phyloP scores from a whole-genome alignment of 2,797 vertebrate species.

The Pteropus rufus region DNA sequence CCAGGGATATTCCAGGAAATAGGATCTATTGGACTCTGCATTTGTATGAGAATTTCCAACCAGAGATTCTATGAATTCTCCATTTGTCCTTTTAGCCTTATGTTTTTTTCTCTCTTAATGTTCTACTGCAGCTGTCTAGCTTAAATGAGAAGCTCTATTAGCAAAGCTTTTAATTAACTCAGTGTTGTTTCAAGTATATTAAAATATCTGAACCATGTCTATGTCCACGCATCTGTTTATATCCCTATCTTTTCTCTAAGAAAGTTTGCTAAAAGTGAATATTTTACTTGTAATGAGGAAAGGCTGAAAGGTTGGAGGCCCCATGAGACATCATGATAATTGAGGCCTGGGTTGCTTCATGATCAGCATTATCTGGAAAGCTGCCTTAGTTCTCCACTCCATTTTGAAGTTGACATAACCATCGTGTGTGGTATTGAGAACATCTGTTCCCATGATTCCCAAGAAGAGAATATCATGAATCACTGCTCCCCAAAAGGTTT shows the following conservation, averaged over 20 bases:
- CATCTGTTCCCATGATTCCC: constrained; percentile 45
- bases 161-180: constrained; percentile 36
- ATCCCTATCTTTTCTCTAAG: not conserved
- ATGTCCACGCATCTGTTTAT: not conserved
- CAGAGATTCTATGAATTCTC: not conserved
- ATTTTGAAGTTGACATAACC: not conserved
- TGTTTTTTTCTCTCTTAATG: not conserved
- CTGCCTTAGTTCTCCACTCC: not conserved
- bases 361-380: not conserved
- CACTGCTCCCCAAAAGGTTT: constrained; percentile 2
- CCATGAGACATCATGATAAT: not conserved
- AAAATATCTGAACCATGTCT: not conserved
- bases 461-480: constrained; percentile 18
- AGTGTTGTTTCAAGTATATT: not conserved
- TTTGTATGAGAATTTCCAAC: not conserved
- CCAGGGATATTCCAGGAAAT: not conserved
- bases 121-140: not conserved
- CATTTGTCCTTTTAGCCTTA: not conserved
- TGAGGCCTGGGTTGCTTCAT: not conserved
- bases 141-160: not conserved
- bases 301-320: not conserved
- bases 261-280: not conserved
- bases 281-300: constrained; percentile 5
- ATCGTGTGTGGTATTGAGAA: constrained; percentile 25
- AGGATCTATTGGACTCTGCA: not conserved